Conservation (phyloP, 2,797 vertebrate species). For the Channallabes apus region DNA sequence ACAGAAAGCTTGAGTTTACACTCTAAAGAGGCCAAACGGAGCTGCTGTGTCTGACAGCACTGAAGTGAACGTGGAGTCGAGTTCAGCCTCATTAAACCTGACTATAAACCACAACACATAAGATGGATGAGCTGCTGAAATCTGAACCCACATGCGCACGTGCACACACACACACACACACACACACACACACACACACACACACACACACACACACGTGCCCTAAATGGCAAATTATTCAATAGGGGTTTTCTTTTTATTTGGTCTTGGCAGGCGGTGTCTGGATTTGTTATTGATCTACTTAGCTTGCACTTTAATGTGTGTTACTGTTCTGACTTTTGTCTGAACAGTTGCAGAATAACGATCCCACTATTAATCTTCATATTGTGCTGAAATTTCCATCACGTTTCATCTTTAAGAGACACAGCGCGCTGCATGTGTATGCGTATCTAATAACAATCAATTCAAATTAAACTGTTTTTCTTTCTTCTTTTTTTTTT, state of each 20-base stretch:
- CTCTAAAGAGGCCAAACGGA: neutral
- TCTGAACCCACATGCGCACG: no score
- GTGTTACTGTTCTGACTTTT: neutral
- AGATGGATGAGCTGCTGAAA: conserved; percentile 20
- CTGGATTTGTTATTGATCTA: conserved; percentile 11
- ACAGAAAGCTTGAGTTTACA: neutral
- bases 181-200: neutral
- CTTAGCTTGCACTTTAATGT: neutral
- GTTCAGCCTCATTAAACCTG: conserved; percentile 37
- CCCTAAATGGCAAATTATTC: conserved; percentile 4
- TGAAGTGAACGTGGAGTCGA: neutral
- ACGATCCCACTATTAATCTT: neutral
- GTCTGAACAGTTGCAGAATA: neutral
- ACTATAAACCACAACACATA: conserved; percentile 26
- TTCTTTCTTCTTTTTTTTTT: neutral
- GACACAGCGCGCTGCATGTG: no score
- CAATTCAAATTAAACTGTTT: neutral
- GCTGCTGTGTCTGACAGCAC: neutral
- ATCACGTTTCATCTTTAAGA: neutral
- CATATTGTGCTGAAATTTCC: neutral
- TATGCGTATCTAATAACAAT: neutral
- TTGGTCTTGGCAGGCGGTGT: neutral
- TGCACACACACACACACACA: neutral
- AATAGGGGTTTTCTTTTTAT: conserved; percentile 6
- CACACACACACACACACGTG: neutral